Percentiles rank a stretch among this genome's conserved stretches.
Evolutionary conservation across 2,888 invertebrate genomes (phyloP).

Genomic region (Hirtodrosophila cameraria): DNA sequence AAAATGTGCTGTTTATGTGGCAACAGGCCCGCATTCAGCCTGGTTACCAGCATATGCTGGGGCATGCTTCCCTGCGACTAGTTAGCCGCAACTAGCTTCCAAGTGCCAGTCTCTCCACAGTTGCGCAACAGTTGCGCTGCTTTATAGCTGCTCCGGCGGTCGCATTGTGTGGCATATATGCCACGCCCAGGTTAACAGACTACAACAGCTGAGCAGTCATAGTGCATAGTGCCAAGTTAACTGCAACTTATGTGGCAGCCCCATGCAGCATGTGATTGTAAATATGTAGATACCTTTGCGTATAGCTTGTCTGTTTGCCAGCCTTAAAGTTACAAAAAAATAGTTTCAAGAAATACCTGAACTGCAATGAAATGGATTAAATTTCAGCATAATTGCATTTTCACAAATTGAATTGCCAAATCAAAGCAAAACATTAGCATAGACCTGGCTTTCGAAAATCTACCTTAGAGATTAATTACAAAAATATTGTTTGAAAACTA

Average conservation of each 20-base stretch:
- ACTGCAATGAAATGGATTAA: too few relatives aligned
- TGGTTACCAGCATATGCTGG: conserved; percentile 17
- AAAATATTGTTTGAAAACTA: too few relatives aligned
- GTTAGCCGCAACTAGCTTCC: conserved; percentile 59
- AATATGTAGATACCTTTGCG: neutral
- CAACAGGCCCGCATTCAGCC: conserved; percentile 50
- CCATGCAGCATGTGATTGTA: conserved; percentile 11
- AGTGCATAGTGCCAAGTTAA: conserved; percentile 37
- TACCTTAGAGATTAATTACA: too few relatives aligned
- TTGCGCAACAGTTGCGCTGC: conserved; percentile 73
- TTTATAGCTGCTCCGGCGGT: conserved; percentile 59
- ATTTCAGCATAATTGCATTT: too few relatives aligned
- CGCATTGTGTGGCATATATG: conserved; percentile 38
- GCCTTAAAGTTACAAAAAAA: too few relatives aligned
- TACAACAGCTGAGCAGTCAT: conserved; percentile 5
- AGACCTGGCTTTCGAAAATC: too few relatives aligned
- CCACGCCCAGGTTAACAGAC: conserved; percentile 9
- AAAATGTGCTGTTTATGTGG: conserved; percentile 79
- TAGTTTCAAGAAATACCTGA: too few relatives aligned
- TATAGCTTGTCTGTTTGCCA: conserved; percentile 13
- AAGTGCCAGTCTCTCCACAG: conserved; percentile 46
- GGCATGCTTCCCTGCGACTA: conserved; percentile 55
- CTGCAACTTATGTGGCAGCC: conserved; percentile 51
- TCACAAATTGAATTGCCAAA: too few relatives aligned
- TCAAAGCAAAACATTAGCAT: too few relatives aligned